Base-by-base conservation (phyloP, 30 jellyfish, hydroid and myxozoan genomes). In the Catostylus mosaicus region DNA sequence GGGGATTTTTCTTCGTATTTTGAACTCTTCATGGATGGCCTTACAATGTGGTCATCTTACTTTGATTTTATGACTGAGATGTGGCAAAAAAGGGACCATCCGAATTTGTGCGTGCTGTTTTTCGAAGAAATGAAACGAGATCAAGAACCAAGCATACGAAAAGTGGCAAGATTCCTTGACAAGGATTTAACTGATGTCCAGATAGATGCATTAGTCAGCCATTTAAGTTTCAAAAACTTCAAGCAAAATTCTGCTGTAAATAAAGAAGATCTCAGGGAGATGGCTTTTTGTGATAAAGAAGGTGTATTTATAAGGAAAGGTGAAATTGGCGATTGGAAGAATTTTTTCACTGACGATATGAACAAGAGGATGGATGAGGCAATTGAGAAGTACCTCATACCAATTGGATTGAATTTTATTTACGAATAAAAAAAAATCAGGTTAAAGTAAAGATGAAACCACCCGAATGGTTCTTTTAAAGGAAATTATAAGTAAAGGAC, bases 301-400 rank as follows among this genome's bases (percentile, higher is more conserved):
- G 81, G 50, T 31, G 6, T 18, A 30, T 65, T 65, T 33, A 6
- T 65, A 33, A n/a, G 77, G 57, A 68, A 68, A 68, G 81, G 81
- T 24, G 66, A 68, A 34, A 23, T 68, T 18, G 81, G 81, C 32
- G 81, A 68, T 37, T 68, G 81, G 81, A 68, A 68, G 56, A 16
- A 43, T 6, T 43, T 6, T 43, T 43, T 43, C 16, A 16, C 8
- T 43, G 56, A 43, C 16, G 81, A 68, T 30, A 68, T 68, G 81
- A 68, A 68, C 50, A 38, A 68, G 64, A 10, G 70, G 23, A 65
- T 33, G 77, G 77, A 65, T 26, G 51, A 65, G 12, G 47, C 77
- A 26, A 65, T 33, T 11, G 20, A 29, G 52, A 29, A 29, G 77
- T 20, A 29, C 23, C 9, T 65, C 23, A 14, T 4, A 4, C 51